phyloP scores from a whole-genome alignment of 2,888 invertebrate species.

The Polyommatus icarus region DNA sequence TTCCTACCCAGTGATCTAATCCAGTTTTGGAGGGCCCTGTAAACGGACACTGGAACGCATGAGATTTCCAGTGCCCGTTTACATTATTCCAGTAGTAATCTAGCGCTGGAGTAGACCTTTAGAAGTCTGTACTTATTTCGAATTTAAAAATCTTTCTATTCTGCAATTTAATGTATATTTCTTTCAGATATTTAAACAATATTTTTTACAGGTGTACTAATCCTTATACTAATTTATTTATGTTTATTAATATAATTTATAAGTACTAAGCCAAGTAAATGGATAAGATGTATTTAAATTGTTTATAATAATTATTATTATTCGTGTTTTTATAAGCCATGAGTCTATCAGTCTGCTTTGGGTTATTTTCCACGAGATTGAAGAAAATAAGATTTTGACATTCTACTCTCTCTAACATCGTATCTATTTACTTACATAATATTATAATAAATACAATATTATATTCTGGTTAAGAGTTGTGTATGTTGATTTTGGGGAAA shows the following conservation, averaged over 20 bases:
- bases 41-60: too few relatives aligned
- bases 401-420: background rate
- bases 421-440: constrained; percentile 25
- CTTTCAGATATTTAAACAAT: constrained; percentile 10
- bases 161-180: constrained; percentile 10
- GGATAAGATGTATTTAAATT: background rate
- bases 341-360: background rate
- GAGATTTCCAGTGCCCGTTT: too few relatives aligned
- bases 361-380: background rate
- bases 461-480: background rate
- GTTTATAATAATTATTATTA: background rate
- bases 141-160: too few relatives aligned
- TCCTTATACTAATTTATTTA: background rate
- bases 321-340: background rate
- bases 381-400: background rate
- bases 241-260: background rate
- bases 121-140: too few relatives aligned
- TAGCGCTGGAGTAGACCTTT: too few relatives aligned
- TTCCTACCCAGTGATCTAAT: too few relatives aligned
- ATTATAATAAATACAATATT: background rate
- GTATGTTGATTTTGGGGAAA: background rate
- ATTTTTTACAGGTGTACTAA: constrained; percentile 26
- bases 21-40: too few relatives aligned
- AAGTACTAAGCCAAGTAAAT: background rate
- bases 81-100: too few relatives aligned